Evolutionary conservation across 2,797 vertebrate genomes (phyloP).

Genomic region (Halcyon smyrnensis): DNA sequence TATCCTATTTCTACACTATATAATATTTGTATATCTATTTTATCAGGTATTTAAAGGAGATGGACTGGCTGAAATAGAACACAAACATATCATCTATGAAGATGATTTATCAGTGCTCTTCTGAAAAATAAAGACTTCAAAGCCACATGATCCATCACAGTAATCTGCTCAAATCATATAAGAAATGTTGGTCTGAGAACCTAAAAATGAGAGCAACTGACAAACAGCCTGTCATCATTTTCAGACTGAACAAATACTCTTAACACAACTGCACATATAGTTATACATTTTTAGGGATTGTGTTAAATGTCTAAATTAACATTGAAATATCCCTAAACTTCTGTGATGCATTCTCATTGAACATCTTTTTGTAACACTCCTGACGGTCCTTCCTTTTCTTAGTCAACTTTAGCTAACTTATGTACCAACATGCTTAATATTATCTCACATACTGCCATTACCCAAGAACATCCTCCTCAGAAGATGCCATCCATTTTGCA

Average conservation of each 20-base stretch:
- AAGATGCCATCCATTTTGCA: neutral
- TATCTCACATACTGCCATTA: neutral
- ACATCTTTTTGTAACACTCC: neutral
- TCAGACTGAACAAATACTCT: neutral
- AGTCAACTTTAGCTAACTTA: neutral
- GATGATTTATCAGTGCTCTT: neutral
- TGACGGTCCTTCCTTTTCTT: neutral
- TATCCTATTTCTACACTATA: neutral
- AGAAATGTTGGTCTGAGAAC: neutral
- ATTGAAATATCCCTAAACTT: neutral
- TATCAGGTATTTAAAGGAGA: neutral
- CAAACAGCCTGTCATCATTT: neutral
- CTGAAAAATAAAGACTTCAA: neutral
- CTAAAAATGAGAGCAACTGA: neutral
- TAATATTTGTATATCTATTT: neutral
- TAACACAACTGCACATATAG: neutral
- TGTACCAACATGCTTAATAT: neutral
- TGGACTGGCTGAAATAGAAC: neutral
- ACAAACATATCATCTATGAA: neutral
- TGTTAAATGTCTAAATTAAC: neutral
- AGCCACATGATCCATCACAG: neutral
- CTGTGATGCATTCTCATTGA: neutral
- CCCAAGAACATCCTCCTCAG: neutral
- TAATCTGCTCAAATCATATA: neutral
- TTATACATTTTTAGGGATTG: neutral